Evolutionary conservation across 2,797 vertebrate genomes (phyloP).

Genomic region (Sphaeramia orbicularis): DNA sequence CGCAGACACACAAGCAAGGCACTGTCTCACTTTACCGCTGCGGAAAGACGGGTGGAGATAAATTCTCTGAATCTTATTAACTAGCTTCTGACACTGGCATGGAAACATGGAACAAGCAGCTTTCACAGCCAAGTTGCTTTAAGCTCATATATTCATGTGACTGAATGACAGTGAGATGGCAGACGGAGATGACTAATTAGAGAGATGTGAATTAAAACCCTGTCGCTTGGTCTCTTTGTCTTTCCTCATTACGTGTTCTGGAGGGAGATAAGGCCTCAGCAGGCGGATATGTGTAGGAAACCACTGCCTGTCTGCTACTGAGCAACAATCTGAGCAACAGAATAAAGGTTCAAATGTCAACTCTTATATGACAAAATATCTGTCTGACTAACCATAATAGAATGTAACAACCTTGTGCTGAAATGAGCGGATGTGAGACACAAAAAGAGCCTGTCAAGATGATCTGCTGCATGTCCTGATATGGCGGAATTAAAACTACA

Average conservation of each 20-base stretch:
- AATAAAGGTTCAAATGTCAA: constrained; percentile 18
- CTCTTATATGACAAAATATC: constrained; percentile 5
- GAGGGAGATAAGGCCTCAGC: constrained; percentile 19
- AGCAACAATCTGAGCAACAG: constrained; percentile 11
- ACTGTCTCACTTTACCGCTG: constrained; percentile 37
- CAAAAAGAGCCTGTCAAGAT: not conserved
- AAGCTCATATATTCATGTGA: constrained; percentile 41
- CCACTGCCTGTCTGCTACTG: constrained; percentile 12
- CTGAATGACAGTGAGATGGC: constrained; percentile 57
- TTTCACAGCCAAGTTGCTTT: constrained; percentile 38
- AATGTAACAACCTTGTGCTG: constrained; percentile 10
- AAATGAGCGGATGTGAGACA: constrained; percentile 21
- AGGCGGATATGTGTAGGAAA: constrained; percentile 22
- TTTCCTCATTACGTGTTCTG: constrained; percentile 30
- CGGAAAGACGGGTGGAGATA: constrained; percentile 39
- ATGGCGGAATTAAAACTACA: too few species aligned
- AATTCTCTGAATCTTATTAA: constrained; percentile 59
- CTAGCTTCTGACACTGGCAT: constrained; percentile 38
- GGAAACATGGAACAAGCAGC: constrained; percentile 33
- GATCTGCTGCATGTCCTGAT: not conserved
- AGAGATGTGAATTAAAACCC: constrained; percentile 49
- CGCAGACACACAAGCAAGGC: constrained; percentile 17
- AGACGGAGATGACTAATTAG: constrained; percentile 53
- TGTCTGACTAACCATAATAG: constrained; percentile 7
- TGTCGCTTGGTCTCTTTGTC: constrained; percentile 11